A percentile compares a stretch with the other conserved stretches of the same genome.
phyloP scores from a whole-genome alignment of 1,140 invertebrate genomes.

The Leptonema lineaticorne region DNA sequence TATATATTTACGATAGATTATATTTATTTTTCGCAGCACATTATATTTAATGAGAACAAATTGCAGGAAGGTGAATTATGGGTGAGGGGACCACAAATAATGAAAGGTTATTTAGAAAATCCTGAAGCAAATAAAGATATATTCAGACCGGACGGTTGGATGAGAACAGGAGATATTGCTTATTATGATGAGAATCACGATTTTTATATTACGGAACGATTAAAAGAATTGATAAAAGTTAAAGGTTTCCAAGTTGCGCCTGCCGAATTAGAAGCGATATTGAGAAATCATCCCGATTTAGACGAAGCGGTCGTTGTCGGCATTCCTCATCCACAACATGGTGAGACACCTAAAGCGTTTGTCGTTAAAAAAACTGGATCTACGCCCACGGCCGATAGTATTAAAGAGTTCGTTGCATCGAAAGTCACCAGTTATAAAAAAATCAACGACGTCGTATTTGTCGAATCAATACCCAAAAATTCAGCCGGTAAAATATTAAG shows the following conservation, averaged over 20 bases:
- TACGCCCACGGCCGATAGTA: constrained; percentile 51
- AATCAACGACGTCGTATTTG: constrained; percentile 67
- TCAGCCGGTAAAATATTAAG: constrained; percentile 75
- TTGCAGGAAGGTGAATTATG: constrained; percentile 68
- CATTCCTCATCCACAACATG: constrained; percentile 67
- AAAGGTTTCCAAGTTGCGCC: constrained; percentile 81
- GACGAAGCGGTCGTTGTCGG: constrained; percentile 83
- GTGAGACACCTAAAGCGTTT: constrained; percentile 78
- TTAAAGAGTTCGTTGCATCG: constrained; percentile 60
- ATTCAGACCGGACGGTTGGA: constrained; percentile 71
- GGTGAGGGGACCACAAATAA: constrained; percentile 66
- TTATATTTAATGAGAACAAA: not conserved
- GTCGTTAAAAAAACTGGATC: constrained; percentile 56
- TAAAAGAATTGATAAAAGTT: constrained; percentile 83
- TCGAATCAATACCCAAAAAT: constrained; percentile 72
- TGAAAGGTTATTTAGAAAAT: constrained; percentile 79
- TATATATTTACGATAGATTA: not conserved
- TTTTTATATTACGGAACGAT: constrained; percentile 79
- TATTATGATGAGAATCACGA: constrained; percentile 71
- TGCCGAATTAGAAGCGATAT: constrained; percentile 80
- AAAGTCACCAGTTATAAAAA: constrained; percentile 70
- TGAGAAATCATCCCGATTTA: constrained; percentile 73
- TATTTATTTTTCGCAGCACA: not conserved
- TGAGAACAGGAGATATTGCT: constrained; percentile 81
- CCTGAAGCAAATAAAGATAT: constrained; percentile 68